A percentile compares a stretch with the other conserved stretches of the same genome.
Evolutionary conservation across 2,113 vertebrate species (phyloP).

Genomic region (Anser cygnoides): DNA sequence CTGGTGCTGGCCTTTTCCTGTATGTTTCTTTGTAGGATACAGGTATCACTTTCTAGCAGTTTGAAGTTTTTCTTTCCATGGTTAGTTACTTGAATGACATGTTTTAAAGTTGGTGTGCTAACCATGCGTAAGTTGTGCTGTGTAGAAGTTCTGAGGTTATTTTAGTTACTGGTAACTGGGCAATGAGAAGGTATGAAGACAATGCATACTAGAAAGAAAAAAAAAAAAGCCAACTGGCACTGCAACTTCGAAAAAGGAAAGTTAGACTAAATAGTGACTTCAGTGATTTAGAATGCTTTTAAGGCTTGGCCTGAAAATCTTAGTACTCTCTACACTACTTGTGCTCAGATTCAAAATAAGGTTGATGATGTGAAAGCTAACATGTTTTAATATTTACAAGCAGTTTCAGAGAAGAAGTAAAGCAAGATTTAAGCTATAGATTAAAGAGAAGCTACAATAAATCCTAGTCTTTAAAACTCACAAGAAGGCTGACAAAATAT

Average conservation of each 20-base stretch:
- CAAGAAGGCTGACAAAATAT: neutral
- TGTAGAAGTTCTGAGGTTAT: constrained; percentile 8
- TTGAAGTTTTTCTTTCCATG: neutral
- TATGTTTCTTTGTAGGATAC: neutral
- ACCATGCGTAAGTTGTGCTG: neutral
- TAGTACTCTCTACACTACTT: neutral
- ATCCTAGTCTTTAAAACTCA: neutral
- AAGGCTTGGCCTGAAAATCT: constrained; percentile 48
- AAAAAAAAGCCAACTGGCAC: constrained; percentile 54
- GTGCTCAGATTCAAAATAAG: neutral
- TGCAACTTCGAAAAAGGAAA: constrained; percentile 22
- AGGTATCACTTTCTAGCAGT: neutral
- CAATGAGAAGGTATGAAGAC: constrained; percentile 35
- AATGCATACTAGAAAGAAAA: neutral
- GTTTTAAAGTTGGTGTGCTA: neutral
- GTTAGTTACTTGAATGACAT: neutral
- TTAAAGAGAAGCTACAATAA: neutral
- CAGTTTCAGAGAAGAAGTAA: neutral
- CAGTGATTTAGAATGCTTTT: constrained; percentile 69
- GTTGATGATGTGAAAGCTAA: neutral
- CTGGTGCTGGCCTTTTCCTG: neutral
- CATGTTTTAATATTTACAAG: neutral
- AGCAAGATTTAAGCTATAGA: neutral
- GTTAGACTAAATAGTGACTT: constrained; percentile 72
- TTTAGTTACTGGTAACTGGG: constrained; percentile 29